phyloP scores from a whole-genome alignment of 2,888 invertebrate genomes.

The Xestia xanthographa region DNA sequence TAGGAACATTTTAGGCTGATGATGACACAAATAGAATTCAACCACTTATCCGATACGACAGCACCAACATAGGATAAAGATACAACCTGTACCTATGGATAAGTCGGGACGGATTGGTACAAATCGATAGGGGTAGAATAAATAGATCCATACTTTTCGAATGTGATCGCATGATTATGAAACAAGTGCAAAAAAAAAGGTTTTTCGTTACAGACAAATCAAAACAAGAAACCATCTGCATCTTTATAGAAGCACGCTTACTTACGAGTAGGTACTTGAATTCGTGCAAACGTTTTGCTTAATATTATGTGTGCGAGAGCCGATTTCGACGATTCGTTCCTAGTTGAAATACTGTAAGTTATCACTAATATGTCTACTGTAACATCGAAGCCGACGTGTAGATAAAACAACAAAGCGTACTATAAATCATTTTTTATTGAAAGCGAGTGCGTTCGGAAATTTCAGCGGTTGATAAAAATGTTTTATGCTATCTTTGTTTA shows the following conservation, averaged over 20 bases:
- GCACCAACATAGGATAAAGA: neutral
- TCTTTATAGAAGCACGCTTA: neutral
- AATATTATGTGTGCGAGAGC: neutral
- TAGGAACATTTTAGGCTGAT: too few relatives aligned
- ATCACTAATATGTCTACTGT: neutral
- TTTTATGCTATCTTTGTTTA: slow-evolving; percentile 55
- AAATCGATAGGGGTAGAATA: neutral
- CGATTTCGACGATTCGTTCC: neutral
- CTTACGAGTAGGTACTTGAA: neutral
- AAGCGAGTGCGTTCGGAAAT: slow-evolving; percentile 47
- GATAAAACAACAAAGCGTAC: slow-evolving; percentile 61
- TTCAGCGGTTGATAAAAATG: slow-evolving; percentile 62
- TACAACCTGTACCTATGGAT: neutral
- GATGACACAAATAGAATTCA: neutral
- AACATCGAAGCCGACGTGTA: slow-evolving; percentile 16
- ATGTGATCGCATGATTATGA: neutral
- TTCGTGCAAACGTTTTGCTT: neutral
- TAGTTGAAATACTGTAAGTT: neutral
- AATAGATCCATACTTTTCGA: too few relatives aligned
- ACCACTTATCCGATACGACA: neutral
- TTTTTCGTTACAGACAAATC: too few relatives aligned
- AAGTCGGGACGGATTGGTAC: neutral
- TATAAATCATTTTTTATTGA: slow-evolving; percentile 69
- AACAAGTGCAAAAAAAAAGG: neutral
- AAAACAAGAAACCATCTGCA: neutral